Base-by-base conservation (phyloP, 2,797 vertebrate genomes). In the Xiphophorus birchmanni region DNA sequence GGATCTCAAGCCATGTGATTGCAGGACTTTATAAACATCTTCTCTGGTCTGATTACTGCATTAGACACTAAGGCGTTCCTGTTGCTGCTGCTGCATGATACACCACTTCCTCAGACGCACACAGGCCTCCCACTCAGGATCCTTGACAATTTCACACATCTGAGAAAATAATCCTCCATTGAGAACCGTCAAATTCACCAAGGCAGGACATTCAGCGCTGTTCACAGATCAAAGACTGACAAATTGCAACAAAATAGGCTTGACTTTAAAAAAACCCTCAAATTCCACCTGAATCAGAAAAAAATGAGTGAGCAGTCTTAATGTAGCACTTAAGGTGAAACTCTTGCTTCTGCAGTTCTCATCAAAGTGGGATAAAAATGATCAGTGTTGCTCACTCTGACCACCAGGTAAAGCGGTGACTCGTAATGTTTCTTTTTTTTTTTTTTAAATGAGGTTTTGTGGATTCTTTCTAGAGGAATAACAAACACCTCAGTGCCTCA, bases 31-130 rank as follows among this genome's bases (percentile, higher is more conserved):
- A 90, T 88, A 87, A 89, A 85, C 84, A 88, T 87, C 81, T 45
- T 80, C 35, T 77, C 86, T 54, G 76, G 80, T 87, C 82, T 93
- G 90, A 90, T 91, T 87, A 86, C 86, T 89, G 91, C 83, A 88
- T 90, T 90, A 91, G 37, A 82, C 74, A 76, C 75, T 29, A 5
- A 78, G 74, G 73, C 40, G 77, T 87, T 83, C 85, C 21, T 42
- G 21, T 3, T 26, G 40, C 17, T 67, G 13, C 42, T 67, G 9
- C 52, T 72, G 76, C 63, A 48, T 65, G 77, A 71, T 72, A 74
- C 5, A 35, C 42, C 45, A 75, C 78, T 82, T 88, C 79, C 42
- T 48, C 77, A 40, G 79, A 73, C 69, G 78, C 23, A 82, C 60
- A 76, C 54, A 82, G 78, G 77, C 78, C 81, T 86, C 80, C 87